These are phyloP conservation scores for Tragelaphus oryx DNA, from an alignment of 2,797 vertebrate species.

Conservation along the genomic window DNA sequence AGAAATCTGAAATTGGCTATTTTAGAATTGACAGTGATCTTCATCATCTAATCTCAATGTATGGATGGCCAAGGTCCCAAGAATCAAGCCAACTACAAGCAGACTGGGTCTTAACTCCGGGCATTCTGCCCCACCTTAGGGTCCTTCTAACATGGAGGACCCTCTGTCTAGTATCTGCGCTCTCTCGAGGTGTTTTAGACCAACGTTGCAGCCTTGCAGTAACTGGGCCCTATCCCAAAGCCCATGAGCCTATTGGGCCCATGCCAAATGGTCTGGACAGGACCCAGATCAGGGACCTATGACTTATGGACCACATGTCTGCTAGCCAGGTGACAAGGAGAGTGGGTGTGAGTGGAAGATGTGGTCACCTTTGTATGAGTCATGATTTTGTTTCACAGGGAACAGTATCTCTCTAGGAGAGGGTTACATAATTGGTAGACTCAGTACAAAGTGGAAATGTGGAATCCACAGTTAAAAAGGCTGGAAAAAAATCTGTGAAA, in stretches of 20 bases:
- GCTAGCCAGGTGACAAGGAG: not conserved
- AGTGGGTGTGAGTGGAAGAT: too few species aligned
- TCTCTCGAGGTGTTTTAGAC: not conserved
- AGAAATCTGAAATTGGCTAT: not conserved
- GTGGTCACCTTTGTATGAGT: not conserved
- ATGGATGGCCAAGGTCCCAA: not conserved
- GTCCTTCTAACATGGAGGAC: too few species aligned
- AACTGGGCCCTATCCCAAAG: not conserved
- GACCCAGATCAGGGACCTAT: not conserved
- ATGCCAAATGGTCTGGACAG: not conserved
- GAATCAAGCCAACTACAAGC: not conserved
- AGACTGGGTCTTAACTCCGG: not conserved
- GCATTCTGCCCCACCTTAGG: rapidly evolving
- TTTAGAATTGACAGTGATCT: not conserved
- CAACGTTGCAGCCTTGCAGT: not conserved
- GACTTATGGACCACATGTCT: not conserved
- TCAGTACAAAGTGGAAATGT: too few species aligned
- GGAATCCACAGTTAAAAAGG: not conserved
- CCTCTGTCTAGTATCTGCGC: not conserved
- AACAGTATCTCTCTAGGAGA: not conserved
- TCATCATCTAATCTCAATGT: not conserved
- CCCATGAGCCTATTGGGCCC: not conserved
- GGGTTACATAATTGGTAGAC: not conserved
- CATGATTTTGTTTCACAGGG: not conserved
- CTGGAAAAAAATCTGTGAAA: not conserved